A percentile compares a stretch with the other conserved stretches of the same genome.
These are phyloP conservation scores for Coptotermes formosanus DNA, from an alignment of 1,140 invertebrate genomes.

Conservation along the genomic window DNA sequence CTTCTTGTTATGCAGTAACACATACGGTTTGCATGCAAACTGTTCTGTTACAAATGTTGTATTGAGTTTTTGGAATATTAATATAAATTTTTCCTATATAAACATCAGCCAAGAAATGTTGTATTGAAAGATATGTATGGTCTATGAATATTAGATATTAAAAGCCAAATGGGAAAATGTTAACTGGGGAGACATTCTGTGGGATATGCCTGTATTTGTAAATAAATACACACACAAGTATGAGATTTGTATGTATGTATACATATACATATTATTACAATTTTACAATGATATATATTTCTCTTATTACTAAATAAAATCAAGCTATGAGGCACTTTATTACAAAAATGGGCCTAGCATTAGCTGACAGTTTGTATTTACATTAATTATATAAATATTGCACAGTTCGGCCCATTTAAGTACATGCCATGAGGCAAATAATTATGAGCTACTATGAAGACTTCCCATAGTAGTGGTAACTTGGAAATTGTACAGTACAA, in stretches of 20 bases:
- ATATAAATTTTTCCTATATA: too few species aligned
- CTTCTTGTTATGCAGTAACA: too few species aligned
- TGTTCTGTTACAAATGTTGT: too few species aligned
- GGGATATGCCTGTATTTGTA: neutral
- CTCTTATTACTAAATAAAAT: neutral
- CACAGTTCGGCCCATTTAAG: slow-evolving; percentile 7
- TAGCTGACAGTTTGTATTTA: neutral
- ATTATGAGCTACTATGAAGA: neutral
- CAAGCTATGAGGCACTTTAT: neutral
- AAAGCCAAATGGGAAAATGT: too few species aligned
- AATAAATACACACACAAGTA: neutral
- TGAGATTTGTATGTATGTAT: neutral
- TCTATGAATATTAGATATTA: too few species aligned
- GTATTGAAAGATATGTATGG: too few species aligned
- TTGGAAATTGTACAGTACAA: neutral
- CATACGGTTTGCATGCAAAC: too few species aligned
- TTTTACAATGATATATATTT: neutral
- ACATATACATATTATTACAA: neutral
- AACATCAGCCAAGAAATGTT: too few species aligned
- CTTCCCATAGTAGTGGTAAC: slow-evolving; percentile 14
- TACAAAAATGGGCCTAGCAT: slow-evolving; percentile 10
- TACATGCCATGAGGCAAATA: neutral
- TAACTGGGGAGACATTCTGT: too few species aligned
- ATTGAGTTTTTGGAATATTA: too few species aligned
- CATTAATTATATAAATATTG: slow-evolving; percentile 17